Percentiles rank a stretch among this genome's conserved stretches.
These are phyloP conservation scores for Salticus scenicus DNA, from an alignment of 2,888 invertebrate species.

Conservation along the genomic window DNA sequence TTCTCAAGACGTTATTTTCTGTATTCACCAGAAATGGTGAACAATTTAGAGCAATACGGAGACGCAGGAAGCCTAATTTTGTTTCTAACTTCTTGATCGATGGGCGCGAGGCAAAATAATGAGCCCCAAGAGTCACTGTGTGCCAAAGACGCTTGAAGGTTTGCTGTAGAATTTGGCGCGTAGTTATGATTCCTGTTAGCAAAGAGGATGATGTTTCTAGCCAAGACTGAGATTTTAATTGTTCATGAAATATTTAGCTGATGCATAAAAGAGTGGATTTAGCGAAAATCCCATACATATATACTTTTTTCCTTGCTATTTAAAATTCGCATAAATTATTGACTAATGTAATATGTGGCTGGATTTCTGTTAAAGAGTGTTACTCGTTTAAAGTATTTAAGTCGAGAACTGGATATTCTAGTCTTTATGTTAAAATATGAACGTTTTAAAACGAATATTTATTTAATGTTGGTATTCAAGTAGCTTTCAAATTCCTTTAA, in stretches of 20 bases:
- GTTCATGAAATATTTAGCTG: not conserved
- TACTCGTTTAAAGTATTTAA: no score
- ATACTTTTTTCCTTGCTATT: no score
- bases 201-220: not conserved
- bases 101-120: conserved; percentile 59
- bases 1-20: not conserved
- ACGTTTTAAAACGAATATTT: no score
- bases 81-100: conserved; percentile 60
- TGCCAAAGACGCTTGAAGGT: not conserved
- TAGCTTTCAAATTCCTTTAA: no score
- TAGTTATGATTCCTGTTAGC: no score
- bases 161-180: not conserved
- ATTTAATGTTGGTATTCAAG: no score
- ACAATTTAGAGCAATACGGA: not conserved
- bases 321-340: no score
- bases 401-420: no score
- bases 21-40: not conserved
- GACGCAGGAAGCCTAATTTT: conserved; percentile 41
- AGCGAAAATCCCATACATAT: no score
- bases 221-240: not conserved
- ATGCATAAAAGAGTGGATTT: not conserved
- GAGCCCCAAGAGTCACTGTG: conserved; percentile 22
- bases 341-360: no score
- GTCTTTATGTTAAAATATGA: no score
- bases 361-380: no score